Conservation (phyloP, 2,888 invertebrate species). For the Drosophila diplacantha region DNA sequence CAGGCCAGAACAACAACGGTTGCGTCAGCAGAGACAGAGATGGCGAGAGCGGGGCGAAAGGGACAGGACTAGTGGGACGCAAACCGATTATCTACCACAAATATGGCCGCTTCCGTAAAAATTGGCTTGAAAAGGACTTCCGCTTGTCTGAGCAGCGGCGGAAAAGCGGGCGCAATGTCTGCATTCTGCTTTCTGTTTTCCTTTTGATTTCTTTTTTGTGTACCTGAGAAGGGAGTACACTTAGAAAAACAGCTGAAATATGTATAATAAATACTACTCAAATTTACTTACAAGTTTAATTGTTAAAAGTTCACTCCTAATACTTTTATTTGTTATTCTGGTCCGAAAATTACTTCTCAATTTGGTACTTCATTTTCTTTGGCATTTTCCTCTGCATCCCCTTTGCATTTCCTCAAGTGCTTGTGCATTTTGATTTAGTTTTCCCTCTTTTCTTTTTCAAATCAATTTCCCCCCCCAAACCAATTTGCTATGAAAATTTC, state of each 20-base stretch:
- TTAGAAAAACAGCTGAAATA: background rate
- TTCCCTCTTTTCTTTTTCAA: background rate
- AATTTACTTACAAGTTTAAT: too few species aligned
- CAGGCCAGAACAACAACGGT: constrained; percentile 16
- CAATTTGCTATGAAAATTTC: constrained; percentile 30
- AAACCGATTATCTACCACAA: constrained; percentile 66
- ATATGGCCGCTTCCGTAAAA: constrained; percentile 57
- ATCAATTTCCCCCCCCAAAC: constrained; percentile 10
- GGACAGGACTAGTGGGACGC: constrained; percentile 22
- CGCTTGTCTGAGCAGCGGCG: constrained; percentile 42
- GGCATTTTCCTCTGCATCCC: background rate
- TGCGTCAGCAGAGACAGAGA: constrained; percentile 39
- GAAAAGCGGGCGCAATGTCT: constrained; percentile 4
- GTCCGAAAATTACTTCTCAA: too few species aligned
- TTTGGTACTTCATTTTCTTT: too few species aligned
- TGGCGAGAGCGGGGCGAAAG: background rate
- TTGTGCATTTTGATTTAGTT: constrained; percentile 27
- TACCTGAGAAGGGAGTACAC: constrained; percentile 19
- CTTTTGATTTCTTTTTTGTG: background rate
- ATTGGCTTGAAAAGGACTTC: constrained; percentile 52
- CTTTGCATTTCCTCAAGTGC: constrained; percentile 1
- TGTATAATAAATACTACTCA: background rate
- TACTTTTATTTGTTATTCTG: too few species aligned
- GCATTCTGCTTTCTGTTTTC: background rate
- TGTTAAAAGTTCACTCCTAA: too few species aligned